Evolutionary conservation across 2,797 vertebrate species (phyloP), one percentile per base, ranked within the genome.

Genomic region (Danio aesculapii): DNA sequence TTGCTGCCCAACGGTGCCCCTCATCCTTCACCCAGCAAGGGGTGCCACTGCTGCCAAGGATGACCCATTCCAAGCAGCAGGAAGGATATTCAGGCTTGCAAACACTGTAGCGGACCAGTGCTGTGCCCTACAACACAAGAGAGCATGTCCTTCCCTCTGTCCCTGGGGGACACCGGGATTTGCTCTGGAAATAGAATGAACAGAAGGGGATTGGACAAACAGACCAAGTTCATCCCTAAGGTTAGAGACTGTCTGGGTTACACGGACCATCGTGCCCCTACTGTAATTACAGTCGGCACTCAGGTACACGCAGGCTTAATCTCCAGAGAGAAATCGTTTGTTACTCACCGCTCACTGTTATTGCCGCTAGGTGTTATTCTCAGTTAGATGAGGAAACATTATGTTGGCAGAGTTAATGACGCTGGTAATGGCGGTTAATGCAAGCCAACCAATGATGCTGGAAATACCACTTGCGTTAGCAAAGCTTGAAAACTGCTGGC

Each of bases 1-100:
- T 16, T 50, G 43, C 62, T 79, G 58, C 82, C 84, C 63, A 57
- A 63, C 19, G 70, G 46, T 75, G 75, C 75, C 76, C 79, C 81
- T 86, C 81, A 87, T 83, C 57, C 64, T 78, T 88, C 84, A 87
- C 73, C 79, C 83, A 82, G 83, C 64, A 17, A 62, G 80, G 77
- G 81, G 81, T 63, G 68, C 11, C 55, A 52, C 59, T 55, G 68
- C 67, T 80, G 83, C 77, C 85, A 84, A 84, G 74, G 75, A 73
- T 70, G 78, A 74, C 70, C 62, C 79, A 43, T 30, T 74, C 46
- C 44, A 63, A 69, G 75, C 82, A 83, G 62, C 47, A 9, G 76
- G 55, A 73, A 67, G 62, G 58, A 79, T 68, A 67, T 77, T 83
- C 81, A 67, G 39, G 12, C 75, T 66, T 10, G 11, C 50, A 43